phyloP scores from a whole-genome alignment of 2,888 invertebrate genomes.

The Entomobrya proxima region DNA sequence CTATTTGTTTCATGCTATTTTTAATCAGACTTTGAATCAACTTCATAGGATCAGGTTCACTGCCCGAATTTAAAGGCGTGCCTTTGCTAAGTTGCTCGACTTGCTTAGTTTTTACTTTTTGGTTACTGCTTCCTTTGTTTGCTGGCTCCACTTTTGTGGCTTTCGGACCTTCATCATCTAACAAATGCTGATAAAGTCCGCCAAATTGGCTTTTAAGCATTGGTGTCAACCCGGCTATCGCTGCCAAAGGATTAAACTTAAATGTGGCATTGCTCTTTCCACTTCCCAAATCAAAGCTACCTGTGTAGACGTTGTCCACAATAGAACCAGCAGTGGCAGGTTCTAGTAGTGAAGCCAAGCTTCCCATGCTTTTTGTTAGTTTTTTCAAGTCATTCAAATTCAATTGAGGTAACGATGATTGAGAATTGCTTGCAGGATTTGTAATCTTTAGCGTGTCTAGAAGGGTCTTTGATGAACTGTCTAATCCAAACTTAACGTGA shows the following conservation, averaged over 20 bases:
- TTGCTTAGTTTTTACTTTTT: background rate
- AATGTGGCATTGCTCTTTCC: background rate
- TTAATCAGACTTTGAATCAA: background rate
- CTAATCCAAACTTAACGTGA: background rate
- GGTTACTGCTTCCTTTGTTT: background rate
- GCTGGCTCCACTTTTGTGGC: background rate
- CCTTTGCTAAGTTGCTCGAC: background rate
- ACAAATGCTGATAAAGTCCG: slow-evolving; percentile 1
- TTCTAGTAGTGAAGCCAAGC: slow-evolving; percentile 6
- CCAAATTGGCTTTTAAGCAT: slow-evolving; percentile 24
- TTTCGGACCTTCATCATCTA: background rate
- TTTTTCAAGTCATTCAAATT: slow-evolving; percentile 5
- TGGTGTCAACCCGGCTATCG: background rate
- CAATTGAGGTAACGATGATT: background rate
- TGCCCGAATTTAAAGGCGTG: background rate
- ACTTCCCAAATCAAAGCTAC: slow-evolving; percentile 14
- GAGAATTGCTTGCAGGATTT: background rate
- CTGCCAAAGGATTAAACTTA: background rate
- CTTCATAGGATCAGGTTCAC: background rate
- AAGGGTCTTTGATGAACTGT: slow-evolving; percentile 2
- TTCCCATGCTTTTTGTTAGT: slow-evolving; percentile 17
- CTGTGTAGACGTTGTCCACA: background rate
- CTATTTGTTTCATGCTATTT: background rate
- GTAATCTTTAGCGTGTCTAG: slow-evolving; percentile 5
- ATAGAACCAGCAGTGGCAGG: background rate